phyloP scores from a whole-genome alignment of 1,140 invertebrate species.

The Drosophila watanabei region DNA sequence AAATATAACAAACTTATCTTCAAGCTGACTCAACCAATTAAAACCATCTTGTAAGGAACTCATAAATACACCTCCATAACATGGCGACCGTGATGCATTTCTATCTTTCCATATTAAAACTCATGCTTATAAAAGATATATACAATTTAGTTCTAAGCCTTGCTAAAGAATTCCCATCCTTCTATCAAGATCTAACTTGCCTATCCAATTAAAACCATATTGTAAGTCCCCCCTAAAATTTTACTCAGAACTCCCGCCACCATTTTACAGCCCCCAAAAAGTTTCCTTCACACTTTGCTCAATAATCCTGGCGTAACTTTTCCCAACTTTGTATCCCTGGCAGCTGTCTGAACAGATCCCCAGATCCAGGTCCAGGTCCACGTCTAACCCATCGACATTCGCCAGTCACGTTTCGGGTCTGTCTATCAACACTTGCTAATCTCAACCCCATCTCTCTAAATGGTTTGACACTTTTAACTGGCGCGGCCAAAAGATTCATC shows the following conservation, averaged over 20 bases:
- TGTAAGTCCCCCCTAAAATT: neutral
- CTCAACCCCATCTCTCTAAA: constrained; percentile 53
- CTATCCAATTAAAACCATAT: constrained; percentile 9
- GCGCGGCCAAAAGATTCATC: constrained; percentile 43
- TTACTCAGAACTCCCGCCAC: neutral
- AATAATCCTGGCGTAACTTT: constrained; percentile 20
- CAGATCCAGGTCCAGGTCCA: constrained; percentile 16
- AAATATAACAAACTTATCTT: too few species aligned
- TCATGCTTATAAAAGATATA: neutral
- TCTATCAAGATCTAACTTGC: neutral
- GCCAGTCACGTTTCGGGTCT: constrained; percentile 48
- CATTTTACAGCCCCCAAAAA: constrained; percentile 9
- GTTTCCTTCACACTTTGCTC: constrained; percentile 17
- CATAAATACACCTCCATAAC: too few species aligned
- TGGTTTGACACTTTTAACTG: constrained; percentile 52
- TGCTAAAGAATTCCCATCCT: too few species aligned
- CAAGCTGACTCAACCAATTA: neutral
- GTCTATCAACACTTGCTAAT: constrained; percentile 57
- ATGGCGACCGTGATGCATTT: too few species aligned
- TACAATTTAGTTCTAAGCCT: neutral
- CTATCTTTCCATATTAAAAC: too few species aligned
- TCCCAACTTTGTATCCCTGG: constrained; percentile 38
- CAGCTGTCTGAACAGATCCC: constrained; percentile 30
- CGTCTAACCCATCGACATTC: constrained; percentile 31
- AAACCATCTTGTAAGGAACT: neutral